Conservation (phyloP, 2,797 vertebrate genomes). For the Octomys mimax region DNA sequence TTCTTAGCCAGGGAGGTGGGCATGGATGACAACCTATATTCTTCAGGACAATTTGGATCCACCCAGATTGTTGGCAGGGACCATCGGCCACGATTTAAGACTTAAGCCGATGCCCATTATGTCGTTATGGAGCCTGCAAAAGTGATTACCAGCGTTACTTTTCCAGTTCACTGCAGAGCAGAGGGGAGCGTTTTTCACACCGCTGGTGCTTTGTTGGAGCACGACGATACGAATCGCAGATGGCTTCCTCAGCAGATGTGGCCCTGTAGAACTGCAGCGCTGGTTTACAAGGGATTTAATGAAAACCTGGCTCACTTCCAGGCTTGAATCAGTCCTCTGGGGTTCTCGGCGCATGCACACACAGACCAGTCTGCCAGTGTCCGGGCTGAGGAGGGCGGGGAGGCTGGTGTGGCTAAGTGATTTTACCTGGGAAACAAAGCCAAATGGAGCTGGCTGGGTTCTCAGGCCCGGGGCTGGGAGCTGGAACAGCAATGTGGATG, state of each 20-base stretch:
- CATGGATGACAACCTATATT: slow-evolving; percentile 67
- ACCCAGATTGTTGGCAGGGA: slow-evolving; percentile 85
- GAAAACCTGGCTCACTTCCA: slow-evolving; percentile 90
- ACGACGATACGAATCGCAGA: slow-evolving; percentile 89
- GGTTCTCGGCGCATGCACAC: slow-evolving; percentile 84
- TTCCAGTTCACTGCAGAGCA: slow-evolving; percentile 90
- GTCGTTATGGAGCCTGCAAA: slow-evolving; percentile 90
- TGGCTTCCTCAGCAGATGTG: slow-evolving; percentile 91
- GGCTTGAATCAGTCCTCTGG: slow-evolving; percentile 84
- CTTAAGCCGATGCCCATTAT: slow-evolving; percentile 89
- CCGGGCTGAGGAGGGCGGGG: slow-evolving; percentile 78
- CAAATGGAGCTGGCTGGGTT: slow-evolving; percentile 67
- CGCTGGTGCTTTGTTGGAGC: slow-evolving; percentile 91
- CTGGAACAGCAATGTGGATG: slow-evolving; percentile 54
- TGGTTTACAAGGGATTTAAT: slow-evolving; percentile 91
- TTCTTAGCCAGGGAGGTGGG: slow-evolving; percentile 14
- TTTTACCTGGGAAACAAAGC: slow-evolving; percentile 85
- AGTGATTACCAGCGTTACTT: slow-evolving; percentile 91
- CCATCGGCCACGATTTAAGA: slow-evolving; percentile 74
- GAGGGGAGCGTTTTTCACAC: slow-evolving; percentile 91
- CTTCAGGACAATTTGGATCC: slow-evolving; percentile 86
- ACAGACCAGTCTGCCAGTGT: slow-evolving; percentile 75
- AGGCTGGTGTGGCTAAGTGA: slow-evolving; percentile 78
- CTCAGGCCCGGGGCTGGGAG: slow-evolving; percentile 20
- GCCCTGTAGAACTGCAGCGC: slow-evolving; percentile 85